phyloP scores from a whole-genome alignment of 1,140 invertebrate species.

The Adelges cooleyi region DNA sequence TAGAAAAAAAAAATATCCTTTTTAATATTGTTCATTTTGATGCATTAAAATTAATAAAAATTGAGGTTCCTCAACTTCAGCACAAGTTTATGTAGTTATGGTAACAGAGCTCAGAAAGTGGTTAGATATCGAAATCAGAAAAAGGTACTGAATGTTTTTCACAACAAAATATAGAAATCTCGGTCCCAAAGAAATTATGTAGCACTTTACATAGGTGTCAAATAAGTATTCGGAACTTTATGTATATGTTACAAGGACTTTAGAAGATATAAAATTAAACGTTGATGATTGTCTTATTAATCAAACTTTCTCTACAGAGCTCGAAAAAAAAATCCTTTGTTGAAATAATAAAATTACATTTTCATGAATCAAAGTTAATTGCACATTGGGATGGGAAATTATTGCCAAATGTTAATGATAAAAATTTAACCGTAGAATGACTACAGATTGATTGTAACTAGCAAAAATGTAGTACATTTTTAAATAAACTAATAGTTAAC shows the following conservation, averaged over 20 bases:
- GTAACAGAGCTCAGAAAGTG: too few relatives aligned
- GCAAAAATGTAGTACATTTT: conserved; percentile 11
- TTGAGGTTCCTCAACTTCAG: too few relatives aligned
- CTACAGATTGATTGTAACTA: conserved; percentile 24
- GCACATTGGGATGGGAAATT: conserved; percentile 34
- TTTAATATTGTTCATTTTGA: too few relatives aligned
- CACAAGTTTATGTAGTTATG: too few relatives aligned
- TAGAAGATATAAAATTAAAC: conserved; percentile 29
- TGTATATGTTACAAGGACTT: conserved; percentile 29
- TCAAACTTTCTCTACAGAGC: conserved; percentile 30
- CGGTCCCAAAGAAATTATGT: too few relatives aligned
- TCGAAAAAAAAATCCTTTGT: conserved; percentile 21
- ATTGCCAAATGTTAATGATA: conserved; percentile 22
- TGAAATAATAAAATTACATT: conserved; percentile 3
- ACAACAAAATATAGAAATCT: too few relatives aligned
- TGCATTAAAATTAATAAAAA: too few relatives aligned
- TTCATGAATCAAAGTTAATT: conserved; percentile 9
- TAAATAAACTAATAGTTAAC: too few relatives aligned
- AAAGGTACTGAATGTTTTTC: too few relatives aligned
- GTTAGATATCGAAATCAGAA: too few relatives aligned
- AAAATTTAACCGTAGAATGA: conserved; percentile 1
- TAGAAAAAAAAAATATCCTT: too few relatives aligned
- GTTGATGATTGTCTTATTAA: conserved; percentile 27
- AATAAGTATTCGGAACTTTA: conserved; percentile 31
- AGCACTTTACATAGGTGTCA: conserved; percentile 32